Conservation (phyloP, 2,113 vertebrate genomes). For the Neolamprologus sp. region DNA sequence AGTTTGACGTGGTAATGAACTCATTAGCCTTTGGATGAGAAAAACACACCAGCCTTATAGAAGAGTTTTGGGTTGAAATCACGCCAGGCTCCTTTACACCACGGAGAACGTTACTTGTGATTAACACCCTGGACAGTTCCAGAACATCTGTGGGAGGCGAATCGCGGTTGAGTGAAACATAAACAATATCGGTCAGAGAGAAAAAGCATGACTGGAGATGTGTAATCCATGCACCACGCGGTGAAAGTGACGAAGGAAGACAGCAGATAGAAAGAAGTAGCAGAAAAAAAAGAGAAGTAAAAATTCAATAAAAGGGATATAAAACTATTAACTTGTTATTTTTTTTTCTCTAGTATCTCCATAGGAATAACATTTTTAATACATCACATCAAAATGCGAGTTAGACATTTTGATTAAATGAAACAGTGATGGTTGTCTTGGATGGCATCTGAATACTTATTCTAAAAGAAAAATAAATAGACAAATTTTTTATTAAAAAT, state of each 20-base stretch:
- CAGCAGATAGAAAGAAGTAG: not conserved
- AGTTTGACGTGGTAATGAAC: conserved; percentile 45
- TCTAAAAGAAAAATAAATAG: not conserved
- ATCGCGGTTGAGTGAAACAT: conserved; percentile 44
- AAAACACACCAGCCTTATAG: conserved; percentile 33
- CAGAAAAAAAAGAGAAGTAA: not conserved
- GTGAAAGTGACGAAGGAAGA: not conserved
- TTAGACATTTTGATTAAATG: not conserved
- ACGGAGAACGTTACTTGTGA: conserved; percentile 45
- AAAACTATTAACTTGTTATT: not conserved
- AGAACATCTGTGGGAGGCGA: conserved; percentile 60
- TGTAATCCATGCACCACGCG: conserved; percentile 26
- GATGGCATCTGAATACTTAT: not conserved
- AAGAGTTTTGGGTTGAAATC: conserved; percentile 9
- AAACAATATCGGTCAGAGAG: conserved; percentile 44
- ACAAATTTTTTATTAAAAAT: not conserved
- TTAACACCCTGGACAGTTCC: conserved; percentile 61
- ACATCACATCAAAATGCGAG: not conserved
- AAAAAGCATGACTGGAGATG: conserved; percentile 38
- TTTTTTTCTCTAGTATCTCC: not conserved
- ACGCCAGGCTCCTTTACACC: conserved; percentile 37
- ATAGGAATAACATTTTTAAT: not conserved
- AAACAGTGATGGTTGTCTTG: not conserved
- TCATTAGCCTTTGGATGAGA: conserved; percentile 58
- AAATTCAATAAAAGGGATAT: not conserved